phyloP scores from a whole-genome alignment of 2,113 vertebrate genomes.

The Spea bombifrons region DNA sequence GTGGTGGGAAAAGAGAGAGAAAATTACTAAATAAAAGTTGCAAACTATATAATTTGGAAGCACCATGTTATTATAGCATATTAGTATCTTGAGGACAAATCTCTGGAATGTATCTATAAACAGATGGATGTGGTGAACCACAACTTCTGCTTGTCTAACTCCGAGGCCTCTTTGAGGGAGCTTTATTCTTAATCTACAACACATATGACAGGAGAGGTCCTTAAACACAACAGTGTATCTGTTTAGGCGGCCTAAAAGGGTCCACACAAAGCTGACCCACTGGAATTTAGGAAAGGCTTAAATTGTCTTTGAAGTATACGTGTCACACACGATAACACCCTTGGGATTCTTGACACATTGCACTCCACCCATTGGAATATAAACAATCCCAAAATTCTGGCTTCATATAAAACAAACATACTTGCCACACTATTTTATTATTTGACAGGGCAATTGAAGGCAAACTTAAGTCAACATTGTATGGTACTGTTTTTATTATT shows the following conservation, averaged over 20 bases:
- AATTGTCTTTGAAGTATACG: not conserved
- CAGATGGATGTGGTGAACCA: conserved; percentile 48
- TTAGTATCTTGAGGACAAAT: conserved; percentile 49
- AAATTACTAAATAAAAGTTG: conserved; percentile 31
- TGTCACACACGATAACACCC: not conserved
- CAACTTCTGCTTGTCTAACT: conserved; percentile 36
- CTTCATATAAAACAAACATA: not conserved
- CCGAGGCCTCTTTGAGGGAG: conserved; percentile 43
- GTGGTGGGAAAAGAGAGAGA: conserved; percentile 26
- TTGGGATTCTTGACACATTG: no score
- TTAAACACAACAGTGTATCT: conserved; percentile 17
- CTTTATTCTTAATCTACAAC: conserved; percentile 1
- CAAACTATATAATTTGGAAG: conserved; percentile 43
- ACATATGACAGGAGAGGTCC: conserved; percentile 24
- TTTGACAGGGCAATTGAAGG: conserved; percentile 1
- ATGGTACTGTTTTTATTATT: no score
- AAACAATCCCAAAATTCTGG: conserved; percentile 3
- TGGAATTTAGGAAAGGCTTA: not conserved
- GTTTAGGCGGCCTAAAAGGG: not conserved
- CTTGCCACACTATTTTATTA: conserved; percentile 21
- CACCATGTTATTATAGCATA: conserved; percentile 45
- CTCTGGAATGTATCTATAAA: conserved; percentile 49
- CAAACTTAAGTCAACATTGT: not conserved
- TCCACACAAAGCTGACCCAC: not conserved
- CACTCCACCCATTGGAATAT: not conserved